These are phyloP conservation scores for Lates calcarifer DNA, from an alignment of 2,113 vertebrate species.

Conservation along the genomic window DNA sequence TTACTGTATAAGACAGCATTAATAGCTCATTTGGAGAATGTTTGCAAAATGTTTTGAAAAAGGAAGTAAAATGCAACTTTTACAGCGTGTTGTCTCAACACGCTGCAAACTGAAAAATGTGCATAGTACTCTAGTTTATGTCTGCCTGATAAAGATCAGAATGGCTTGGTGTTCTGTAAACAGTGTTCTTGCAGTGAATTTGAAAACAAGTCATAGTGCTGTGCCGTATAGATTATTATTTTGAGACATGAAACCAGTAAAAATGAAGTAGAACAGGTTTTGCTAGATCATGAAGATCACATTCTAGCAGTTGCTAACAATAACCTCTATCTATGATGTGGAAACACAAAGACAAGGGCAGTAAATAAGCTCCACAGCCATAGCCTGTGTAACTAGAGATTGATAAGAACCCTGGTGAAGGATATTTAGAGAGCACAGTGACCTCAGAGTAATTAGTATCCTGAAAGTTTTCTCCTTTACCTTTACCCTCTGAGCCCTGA, in stretches of 20 bases:
- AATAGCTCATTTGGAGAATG: background rate
- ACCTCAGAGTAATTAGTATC: conserved; percentile 37
- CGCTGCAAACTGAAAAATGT: background rate
- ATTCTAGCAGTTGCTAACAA: background rate
- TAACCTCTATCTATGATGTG: background rate
- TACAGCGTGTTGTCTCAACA: background rate
- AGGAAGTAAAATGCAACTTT: background rate
- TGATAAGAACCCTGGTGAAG: conserved; percentile 3
- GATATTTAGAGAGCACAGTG: conserved; percentile 22
- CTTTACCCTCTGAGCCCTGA: conserved; percentile 29
- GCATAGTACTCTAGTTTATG: background rate
- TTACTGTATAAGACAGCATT: background rate
- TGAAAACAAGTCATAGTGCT: background rate
- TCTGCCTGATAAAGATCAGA: conserved; percentile 4
- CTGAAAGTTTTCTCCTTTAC: conserved; percentile 57
- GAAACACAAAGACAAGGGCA: background rate
- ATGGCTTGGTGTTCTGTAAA: conserved; percentile 15
- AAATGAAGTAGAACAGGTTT: conserved; percentile 15
- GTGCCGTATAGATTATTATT: too few species aligned
- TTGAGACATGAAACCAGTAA: background rate
- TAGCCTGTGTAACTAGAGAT: background rate
- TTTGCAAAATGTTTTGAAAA: background rate
- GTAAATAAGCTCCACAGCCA: background rate
- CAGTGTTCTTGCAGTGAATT: background rate
- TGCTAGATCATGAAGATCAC: background rate